Evolutionary conservation across 2,888 invertebrate genomes (phyloP).

Genomic region (Machimus atricapillus): DNA sequence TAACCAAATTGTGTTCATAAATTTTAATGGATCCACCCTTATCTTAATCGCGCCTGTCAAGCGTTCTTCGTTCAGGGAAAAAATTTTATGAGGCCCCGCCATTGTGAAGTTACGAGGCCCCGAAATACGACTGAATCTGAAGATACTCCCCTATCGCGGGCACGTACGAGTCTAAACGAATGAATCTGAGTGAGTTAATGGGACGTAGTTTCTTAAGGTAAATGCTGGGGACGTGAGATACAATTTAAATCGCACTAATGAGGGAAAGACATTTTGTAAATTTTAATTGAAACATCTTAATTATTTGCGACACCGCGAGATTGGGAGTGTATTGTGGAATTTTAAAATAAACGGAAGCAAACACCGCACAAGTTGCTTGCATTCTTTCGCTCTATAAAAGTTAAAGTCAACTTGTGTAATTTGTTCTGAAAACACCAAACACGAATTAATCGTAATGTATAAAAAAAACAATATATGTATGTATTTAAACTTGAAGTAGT

Average conservation of each 20-base stretch:
- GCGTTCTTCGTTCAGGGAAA: constrained; percentile 26
- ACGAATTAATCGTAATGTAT: no score
- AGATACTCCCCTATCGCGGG: constrained; percentile 40
- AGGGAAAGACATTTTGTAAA: constrained; percentile 3
- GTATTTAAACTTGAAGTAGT: background rate
- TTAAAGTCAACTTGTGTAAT: background rate
- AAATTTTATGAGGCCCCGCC: constrained; percentile 30
- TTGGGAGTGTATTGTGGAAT: background rate
- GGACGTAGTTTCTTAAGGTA: constrained; percentile 15
- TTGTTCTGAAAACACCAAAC: no score
- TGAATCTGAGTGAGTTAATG: constrained; percentile 30
- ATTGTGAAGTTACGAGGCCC: constrained; percentile 26
- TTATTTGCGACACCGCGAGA: background rate
- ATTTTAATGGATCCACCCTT: constrained; percentile 47
- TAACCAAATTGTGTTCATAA: constrained; percentile 47
- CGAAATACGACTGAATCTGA: background rate
- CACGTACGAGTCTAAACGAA: constrained; percentile 44
- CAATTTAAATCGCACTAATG: constrained; percentile 37
- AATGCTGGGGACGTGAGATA: constrained; percentile 46
- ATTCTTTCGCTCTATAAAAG: background rate
- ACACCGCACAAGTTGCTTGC: background rate
- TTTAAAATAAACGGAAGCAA: background rate
- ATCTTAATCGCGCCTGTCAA: constrained; percentile 45
- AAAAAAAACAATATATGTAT: no score
- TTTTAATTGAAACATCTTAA: constrained; percentile 34